These are phyloP conservation scores for Fundulus diaphanus DNA, from an alignment of 2,797 vertebrate genomes.

Conservation along the genomic window DNA sequence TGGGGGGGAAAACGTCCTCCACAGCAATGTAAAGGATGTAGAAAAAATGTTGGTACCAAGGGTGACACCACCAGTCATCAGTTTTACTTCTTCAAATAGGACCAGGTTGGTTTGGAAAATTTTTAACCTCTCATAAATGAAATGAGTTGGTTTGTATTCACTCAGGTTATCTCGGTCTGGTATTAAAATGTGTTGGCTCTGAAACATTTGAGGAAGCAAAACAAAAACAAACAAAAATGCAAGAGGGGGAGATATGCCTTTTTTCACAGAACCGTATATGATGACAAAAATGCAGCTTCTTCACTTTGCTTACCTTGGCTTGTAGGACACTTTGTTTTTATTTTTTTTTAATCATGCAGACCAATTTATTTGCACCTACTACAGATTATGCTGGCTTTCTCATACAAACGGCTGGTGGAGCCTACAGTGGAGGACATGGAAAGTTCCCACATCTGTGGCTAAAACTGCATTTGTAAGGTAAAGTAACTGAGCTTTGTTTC, in stretches of 20 bases:
- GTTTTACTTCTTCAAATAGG: background rate
- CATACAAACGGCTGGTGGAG: constrained; percentile 81
- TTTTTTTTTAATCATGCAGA: background rate
- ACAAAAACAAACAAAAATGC: too few species aligned
- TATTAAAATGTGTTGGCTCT: background rate
- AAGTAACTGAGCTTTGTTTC: background rate
- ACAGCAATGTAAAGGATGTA: too few species aligned
- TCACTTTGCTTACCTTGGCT: background rate
- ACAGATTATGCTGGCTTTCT: constrained; percentile 83
- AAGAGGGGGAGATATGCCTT: too few species aligned
- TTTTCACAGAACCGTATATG: background rate
- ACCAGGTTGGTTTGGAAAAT: background rate
- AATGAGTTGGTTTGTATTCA: background rate
- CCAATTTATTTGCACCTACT: background rate
- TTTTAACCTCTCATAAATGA: too few species aligned
- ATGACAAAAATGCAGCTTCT: background rate
- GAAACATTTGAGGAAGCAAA: background rate
- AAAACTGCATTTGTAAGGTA: constrained; percentile 37
- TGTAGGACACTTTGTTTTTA: background rate
- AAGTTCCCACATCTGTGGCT: constrained; percentile 30
- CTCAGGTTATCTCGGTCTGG: background rate
- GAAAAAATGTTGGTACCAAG: too few species aligned
- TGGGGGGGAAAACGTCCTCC: too few species aligned
- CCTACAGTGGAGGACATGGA: constrained; percentile 65
- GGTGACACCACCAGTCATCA: background rate